phyloP scores from a whole-genome alignment of 2,113 vertebrate species.

The Dendropsophus ebraccatus region DNA sequence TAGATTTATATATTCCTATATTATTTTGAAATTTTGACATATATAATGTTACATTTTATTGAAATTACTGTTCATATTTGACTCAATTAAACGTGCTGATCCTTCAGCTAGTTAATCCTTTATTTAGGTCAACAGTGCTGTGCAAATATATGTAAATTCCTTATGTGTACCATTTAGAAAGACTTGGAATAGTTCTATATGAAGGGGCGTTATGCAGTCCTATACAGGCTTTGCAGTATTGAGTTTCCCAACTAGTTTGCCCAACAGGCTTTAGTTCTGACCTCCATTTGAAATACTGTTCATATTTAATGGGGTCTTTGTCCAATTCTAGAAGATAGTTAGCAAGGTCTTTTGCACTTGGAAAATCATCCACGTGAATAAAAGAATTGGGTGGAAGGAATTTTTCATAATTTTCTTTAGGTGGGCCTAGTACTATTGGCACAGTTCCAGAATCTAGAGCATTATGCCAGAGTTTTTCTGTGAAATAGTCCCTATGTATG shows the following conservation, averaged over 20 bases:
- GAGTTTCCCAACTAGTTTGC: slow-evolving; percentile 64
- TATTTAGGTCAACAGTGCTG: background rate
- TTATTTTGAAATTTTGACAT: too few relatives aligned
- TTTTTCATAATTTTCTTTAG: slow-evolving; percentile 67
- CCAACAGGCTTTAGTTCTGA: slow-evolving; percentile 59
- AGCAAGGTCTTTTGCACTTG: slow-evolving; percentile 64
- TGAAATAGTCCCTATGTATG: slow-evolving; percentile 71
- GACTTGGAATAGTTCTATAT: slow-evolving; percentile 23
- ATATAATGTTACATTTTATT: too few relatives aligned
- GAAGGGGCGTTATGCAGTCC: slow-evolving; percentile 63
- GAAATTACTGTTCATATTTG: too few relatives aligned
- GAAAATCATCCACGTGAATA: slow-evolving; percentile 76
- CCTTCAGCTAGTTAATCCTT: too few relatives aligned
- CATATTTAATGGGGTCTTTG: slow-evolving; percentile 63
- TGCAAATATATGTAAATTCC: background rate
- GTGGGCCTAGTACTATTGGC: slow-evolving; percentile 73
- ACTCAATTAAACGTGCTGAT: too few relatives aligned
- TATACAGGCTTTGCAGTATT: slow-evolving; percentile 51
- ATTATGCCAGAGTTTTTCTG: slow-evolving; percentile 76
- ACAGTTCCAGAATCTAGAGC: slow-evolving; percentile 67
- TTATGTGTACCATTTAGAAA: slow-evolving; percentile 34
- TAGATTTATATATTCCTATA: too few relatives aligned
- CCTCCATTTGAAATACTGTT: slow-evolving; percentile 69
- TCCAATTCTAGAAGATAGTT: slow-evolving; percentile 64
- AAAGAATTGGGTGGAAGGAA: slow-evolving; percentile 70